Base-by-base conservation (phyloP, 92 coral and sea anemone species). In the Zoanthus gigantus region DNA sequence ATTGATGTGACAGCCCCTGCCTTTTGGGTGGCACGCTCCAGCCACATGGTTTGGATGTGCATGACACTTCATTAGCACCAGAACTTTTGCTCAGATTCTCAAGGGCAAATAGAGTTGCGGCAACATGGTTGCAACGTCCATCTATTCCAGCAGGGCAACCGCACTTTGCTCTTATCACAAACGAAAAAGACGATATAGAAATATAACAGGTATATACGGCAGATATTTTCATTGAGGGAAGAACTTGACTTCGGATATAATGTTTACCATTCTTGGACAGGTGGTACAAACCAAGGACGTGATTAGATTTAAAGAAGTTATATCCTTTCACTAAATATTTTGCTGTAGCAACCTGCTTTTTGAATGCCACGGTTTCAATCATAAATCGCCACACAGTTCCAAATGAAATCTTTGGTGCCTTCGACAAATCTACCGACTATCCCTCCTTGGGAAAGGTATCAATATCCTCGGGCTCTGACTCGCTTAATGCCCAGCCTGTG, bases 121-220 rank as follows among this genome's bases (percentile, higher is more conserved):
- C 90, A 63, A 89, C 89, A 13, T 82, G 86, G 31, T 82, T 82
- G 75, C 86, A 61, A 9, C 86, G 5, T 17, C 87, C 79, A 83
- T 83, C 65, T 15, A 46, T 28, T 32, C 87, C 65, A 45, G 87
- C 87, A 3, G 82, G 88, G 34, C 88, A 85, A 8, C 37, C 88
- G 71, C 88, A 71, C 14, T 48, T 50, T 18, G 67, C 88, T 17
- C 45, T 44, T 9, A 66, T 14, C 67, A 83, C 78, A 45, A 9
- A 67, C 4, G 31, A 17, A 16, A 67, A 44, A 2, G 74, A 67
- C 42, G 58, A 67, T 14, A 83, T 3, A 15, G 37, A 9, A 67
- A 83, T 69, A 31, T 71, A 67, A 48, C 77, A 71, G 3, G 79
- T 66, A 71, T 83, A 83, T 15, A 68, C n/a, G 14, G 9, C 31